These are phyloP conservation scores for Chamaea fasciata DNA, from an alignment of 2,113 vertebrate species.

Conservation along the genomic window DNA sequence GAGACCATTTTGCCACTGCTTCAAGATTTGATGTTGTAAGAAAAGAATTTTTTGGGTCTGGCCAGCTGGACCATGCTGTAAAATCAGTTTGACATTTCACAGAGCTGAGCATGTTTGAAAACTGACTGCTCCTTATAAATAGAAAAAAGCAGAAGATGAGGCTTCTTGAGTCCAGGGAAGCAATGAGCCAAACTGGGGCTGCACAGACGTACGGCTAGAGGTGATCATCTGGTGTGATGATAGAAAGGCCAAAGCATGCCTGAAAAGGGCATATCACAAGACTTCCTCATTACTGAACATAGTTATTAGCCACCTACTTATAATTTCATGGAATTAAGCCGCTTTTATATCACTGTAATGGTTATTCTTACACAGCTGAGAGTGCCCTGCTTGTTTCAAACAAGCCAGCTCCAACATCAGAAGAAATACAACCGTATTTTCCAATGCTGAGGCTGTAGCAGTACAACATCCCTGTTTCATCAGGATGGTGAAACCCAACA, in stretches of 20 bases:
- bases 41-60: neutral
- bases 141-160: neutral
- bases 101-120: neutral
- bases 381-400: neutral
- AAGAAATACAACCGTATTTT: neutral
- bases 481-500: neutral
- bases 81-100: neutral
- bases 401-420: neutral
- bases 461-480: neutral
- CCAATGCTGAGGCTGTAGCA: neutral
- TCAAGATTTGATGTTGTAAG: neutral
- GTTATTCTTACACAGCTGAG: neutral
- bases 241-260: neutral
- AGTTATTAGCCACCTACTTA: neutral
- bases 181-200: neutral
- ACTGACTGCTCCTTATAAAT: neutral
- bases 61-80: neutral
- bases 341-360: neutral
- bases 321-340: neutral
- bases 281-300: neutral
- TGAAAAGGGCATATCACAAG: neutral
- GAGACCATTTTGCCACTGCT: neutral
- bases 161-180: neutral
- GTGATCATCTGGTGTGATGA: neutral
- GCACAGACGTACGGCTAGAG: neutral